phyloP scores from a whole-genome alignment of 2,113 vertebrate genomes.

The human (Homo sapiens) region DNA sequence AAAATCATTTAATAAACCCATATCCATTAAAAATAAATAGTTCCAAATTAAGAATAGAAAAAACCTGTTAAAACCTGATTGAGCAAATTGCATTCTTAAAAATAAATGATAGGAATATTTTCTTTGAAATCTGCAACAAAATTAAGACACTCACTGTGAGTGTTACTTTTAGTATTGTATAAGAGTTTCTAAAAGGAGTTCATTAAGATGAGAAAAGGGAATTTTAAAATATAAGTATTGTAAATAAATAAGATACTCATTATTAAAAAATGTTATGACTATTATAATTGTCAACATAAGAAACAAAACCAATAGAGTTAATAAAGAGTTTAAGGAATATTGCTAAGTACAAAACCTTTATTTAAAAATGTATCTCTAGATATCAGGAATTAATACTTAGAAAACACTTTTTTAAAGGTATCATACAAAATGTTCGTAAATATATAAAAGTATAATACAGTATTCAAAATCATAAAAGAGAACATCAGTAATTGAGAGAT shows the following conservation, averaged over 20 bases:
- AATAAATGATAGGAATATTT: not conserved
- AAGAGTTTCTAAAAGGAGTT: not conserved
- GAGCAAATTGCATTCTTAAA: not conserved
- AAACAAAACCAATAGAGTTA: not conserved
- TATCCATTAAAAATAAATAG: conserved; percentile 45
- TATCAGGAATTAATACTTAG: not conserved
- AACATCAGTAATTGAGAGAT: conserved; percentile 51
- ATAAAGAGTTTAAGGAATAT: not conserved
- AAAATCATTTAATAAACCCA: conserved; percentile 38
- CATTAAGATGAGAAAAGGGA: not conserved
- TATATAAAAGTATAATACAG: not conserved
- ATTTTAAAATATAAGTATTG: conserved; percentile 10
- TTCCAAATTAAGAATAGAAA: conserved; percentile 26
- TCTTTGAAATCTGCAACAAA: not conserved
- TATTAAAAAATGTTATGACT: not conserved
- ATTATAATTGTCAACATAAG: not conserved
- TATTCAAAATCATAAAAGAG: conserved; percentile 43
- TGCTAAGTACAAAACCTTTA: not conserved
- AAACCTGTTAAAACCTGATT: not conserved
- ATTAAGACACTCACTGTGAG: not conserved
- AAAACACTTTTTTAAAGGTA: not conserved
- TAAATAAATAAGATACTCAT: not conserved
- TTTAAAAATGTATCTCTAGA: not conserved
- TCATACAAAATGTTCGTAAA: conserved; percentile 15
- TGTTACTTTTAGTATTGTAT: not conserved